phyloP scores from a whole-genome alignment of 2,888 invertebrate genomes.

The Lysandra coridon region DNA sequence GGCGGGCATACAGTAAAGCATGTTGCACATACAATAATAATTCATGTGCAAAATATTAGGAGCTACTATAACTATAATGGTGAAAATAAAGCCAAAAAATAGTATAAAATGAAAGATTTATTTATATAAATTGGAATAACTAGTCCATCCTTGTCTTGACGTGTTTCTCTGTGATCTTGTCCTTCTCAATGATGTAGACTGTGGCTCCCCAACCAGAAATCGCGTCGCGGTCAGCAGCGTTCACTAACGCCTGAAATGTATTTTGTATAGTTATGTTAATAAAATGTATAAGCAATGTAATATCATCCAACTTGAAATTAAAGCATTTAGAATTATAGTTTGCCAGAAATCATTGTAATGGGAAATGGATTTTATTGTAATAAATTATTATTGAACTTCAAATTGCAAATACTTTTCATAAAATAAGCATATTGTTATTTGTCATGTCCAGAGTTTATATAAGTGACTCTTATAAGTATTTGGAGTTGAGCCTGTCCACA shows the following conservation, averaged over 20 bases:
- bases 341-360: too few species aligned
- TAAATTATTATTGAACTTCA: too few species aligned
- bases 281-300: not conserved
- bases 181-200: conserved; percentile 96
- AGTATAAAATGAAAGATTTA: conserved; percentile 31
- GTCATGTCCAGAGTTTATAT: not conserved
- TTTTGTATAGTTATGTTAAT: not conserved
- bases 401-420: too few species aligned
- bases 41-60: too few species aligned
- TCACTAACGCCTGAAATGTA: conserved; percentile 89
- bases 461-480: not conserved
- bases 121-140: conserved; percentile 45
- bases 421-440: too few species aligned
- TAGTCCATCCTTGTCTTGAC: conserved; percentile 98
- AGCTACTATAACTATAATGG: conserved; percentile 29
- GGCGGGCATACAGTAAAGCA: too few species aligned
- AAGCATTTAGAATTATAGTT: too few species aligned
- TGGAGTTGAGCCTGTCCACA: not conserved
- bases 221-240: conserved; percentile 98
- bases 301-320: not conserved
- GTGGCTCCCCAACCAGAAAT: conserved; percentile 99
- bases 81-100: not conserved
- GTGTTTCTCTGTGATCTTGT: conserved; percentile 93
- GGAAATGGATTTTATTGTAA: too few species aligned
- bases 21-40: too few species aligned